Conservation (phyloP, 1,140 invertebrate genomes). For the Pseudomyrmex dendroicus region DNA sequence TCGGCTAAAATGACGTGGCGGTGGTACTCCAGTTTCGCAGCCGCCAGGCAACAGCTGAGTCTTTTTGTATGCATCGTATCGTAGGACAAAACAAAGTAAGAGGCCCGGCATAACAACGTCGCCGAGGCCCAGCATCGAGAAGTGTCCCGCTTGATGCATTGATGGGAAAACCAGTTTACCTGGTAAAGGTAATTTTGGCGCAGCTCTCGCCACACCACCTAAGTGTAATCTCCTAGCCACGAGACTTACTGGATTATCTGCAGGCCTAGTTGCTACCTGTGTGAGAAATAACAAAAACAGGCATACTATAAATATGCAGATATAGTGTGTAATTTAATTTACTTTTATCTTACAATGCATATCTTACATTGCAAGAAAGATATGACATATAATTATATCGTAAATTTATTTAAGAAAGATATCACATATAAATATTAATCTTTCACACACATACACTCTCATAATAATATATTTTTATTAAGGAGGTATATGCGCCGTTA, state of each 20-base stretch:
- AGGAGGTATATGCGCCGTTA: too few species aligned
- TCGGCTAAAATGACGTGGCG: constrained; percentile 89
- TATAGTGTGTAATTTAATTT: constrained; percentile 34
- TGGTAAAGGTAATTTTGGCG: constrained; percentile 97
- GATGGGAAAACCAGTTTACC: constrained; percentile 99
- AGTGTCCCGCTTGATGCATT: constrained; percentile 97
- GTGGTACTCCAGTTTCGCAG: constrained; percentile 92
- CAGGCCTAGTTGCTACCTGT: constrained; percentile 93
- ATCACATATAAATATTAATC: background rate
- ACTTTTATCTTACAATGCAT: constrained; percentile 10
- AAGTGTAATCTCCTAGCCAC: constrained; percentile 96
- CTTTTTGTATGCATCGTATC: constrained; percentile 98
- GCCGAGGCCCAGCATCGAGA: constrained; percentile 98
- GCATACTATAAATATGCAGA: background rate
- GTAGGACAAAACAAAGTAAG: constrained; percentile 96
- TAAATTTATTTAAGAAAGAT: constrained; percentile 1
- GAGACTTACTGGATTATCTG: constrained; percentile 97
- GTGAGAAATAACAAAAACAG: constrained; percentile 43
- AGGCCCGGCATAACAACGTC: constrained; percentile 99
- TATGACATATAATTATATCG: background rate
- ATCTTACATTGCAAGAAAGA: background rate
- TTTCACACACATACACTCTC: too few species aligned
- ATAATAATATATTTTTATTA: too few species aligned
- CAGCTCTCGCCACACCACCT: constrained; percentile 93
- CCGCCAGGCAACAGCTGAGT: constrained; percentile 89